Evolutionary conservation across 2,888 invertebrate species (phyloP).

Genomic region (Temnothorax unifasciatus): DNA sequence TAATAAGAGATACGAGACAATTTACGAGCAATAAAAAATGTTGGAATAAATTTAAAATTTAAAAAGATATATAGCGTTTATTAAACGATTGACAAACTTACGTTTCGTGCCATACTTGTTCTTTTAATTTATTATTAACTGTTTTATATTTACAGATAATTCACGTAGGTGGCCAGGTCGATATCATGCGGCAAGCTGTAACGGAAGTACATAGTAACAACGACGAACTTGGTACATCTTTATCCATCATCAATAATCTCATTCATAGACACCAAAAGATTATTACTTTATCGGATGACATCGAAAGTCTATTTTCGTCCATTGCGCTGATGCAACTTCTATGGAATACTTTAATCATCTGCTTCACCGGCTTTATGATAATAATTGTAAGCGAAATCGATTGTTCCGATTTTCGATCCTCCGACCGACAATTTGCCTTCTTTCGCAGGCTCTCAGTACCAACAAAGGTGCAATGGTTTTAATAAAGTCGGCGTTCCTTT

Average conservation of each 20-base stretch:
- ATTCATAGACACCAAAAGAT: slow-evolving; percentile 62
- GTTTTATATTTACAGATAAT: slow-evolving; percentile 59
- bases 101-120: no score
- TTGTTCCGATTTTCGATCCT: no score
- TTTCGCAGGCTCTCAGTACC: neutral
- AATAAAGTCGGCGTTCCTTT: neutral
- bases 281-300: slow-evolving; percentile 58
- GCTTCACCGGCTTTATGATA: slow-evolving; percentile 68
- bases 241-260: slow-evolving; percentile 8
- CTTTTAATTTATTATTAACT: neutral
- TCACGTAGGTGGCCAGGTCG: slow-evolving; percentile 65
- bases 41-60: no score
- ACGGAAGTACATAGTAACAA: slow-evolving; percentile 19
- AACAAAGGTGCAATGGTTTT: neutral
- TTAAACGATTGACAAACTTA: no score
- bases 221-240: neutral
- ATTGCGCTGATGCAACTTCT: slow-evolving; percentile 70
- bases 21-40: no score
- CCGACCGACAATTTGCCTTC: neutral
- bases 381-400: slow-evolving; percentile 65
- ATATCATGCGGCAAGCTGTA: slow-evolving; percentile 55
- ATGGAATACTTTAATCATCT: slow-evolving; percentile 68
- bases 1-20: no score
- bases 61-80: no score
- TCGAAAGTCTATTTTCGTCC: slow-evolving; percentile 67